Conservation (phyloP, 2,797 vertebrate genomes). For the Sardinella longiceps region DNA sequence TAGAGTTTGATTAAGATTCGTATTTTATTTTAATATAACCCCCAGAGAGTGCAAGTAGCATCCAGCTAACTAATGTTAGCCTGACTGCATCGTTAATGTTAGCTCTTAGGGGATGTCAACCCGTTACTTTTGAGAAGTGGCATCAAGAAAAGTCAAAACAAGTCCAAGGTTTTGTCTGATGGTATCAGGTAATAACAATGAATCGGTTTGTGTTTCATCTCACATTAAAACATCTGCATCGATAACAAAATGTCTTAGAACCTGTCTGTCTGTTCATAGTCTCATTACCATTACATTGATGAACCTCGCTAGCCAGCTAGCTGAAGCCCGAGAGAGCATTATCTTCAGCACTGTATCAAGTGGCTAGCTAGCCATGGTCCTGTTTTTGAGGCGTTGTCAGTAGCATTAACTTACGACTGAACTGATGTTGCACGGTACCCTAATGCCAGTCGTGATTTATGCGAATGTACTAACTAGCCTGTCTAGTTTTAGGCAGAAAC, state of each 20-base stretch:
- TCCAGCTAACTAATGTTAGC: background rate
- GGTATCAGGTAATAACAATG: background rate
- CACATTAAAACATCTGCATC: background rate
- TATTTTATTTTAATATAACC: background rate
- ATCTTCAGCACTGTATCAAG: background rate
- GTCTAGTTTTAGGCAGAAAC: too few species aligned
- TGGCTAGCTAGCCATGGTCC: background rate
- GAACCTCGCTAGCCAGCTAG: slow-evolving; percentile 2
- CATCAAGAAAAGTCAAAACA: background rate
- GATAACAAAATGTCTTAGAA: background rate
- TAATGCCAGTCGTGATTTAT: background rate
- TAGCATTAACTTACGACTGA: too few species aligned
- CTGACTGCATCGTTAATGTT: background rate
- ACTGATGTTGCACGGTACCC: background rate
- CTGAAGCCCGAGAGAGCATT: background rate
- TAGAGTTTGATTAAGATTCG: background rate
- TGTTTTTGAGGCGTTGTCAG: background rate
- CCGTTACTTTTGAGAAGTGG: background rate
- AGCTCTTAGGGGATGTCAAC: background rate
- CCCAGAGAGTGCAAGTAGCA: background rate
- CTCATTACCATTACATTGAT: background rate
- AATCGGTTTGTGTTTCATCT: background rate
- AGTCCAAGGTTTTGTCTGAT: background rate
- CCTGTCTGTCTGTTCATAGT: background rate
- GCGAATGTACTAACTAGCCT: background rate